A percentile compares a stretch with the other conserved stretches of the same genome.
phyloP scores from a whole-genome alignment of 2,797 vertebrate species.

The Arnoldichthys spilopterus region DNA sequence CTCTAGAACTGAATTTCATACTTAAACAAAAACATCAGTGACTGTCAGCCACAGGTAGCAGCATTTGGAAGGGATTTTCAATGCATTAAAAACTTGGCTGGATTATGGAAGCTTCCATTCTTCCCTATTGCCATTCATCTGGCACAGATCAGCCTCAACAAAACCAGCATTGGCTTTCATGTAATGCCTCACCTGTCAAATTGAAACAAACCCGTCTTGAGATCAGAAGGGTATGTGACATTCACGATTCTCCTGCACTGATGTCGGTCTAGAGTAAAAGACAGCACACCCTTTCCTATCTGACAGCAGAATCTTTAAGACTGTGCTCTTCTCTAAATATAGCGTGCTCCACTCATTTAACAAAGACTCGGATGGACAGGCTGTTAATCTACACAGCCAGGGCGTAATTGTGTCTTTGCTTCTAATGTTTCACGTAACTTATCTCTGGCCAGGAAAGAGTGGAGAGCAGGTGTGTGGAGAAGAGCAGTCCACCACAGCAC shows the following conservation, averaged over 20 bases:
- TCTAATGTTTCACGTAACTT: constrained; percentile 40
- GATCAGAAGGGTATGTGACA: constrained; percentile 31
- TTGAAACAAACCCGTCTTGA: constrained; percentile 11
- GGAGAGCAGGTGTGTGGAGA: not conserved
- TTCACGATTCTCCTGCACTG: constrained; percentile 16
- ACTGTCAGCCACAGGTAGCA: not conserved
- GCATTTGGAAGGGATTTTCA: not conserved
- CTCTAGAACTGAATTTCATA: no score
- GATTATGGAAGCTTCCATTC: not conserved
- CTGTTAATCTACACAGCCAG: constrained; percentile 36
- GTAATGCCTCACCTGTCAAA: constrained; percentile 12
- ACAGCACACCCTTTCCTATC: constrained; percentile 16
- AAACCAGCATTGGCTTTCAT: constrained; percentile 16
- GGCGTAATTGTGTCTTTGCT: constrained; percentile 52
- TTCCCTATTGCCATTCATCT: not conserved
- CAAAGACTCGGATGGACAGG: constrained; percentile 52
- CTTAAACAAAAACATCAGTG: not conserved
- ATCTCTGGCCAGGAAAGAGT: constrained; percentile 8
- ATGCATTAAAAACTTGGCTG: not conserved
- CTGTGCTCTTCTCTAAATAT: constrained; percentile 38
- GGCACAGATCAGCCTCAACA: constrained; percentile 5
- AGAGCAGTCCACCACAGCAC: not conserved
- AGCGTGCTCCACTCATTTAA: constrained; percentile 46
- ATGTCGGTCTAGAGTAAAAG: not conserved
- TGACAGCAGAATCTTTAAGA: constrained; percentile 48